Evolutionary conservation across 1,140 invertebrate genomes (phyloP), one percentile per base, ranked within the genome.

Genomic region (Saccostrea cuccullata): DNA sequence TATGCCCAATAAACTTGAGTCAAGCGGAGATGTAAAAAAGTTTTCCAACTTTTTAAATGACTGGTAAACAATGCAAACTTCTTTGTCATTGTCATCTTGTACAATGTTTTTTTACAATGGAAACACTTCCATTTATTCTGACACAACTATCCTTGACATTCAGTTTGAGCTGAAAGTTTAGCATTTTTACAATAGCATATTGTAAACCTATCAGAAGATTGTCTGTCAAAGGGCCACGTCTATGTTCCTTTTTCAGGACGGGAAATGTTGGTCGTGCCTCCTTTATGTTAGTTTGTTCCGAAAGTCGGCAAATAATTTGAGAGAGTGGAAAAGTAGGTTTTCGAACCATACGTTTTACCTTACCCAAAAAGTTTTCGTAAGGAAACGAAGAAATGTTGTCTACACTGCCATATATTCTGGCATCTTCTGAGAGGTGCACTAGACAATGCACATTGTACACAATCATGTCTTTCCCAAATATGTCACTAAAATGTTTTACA

Each of bases 351-450:
- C 89, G 91, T 92, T 95, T 96, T 23, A 96, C 89, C 84, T 92
- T 86, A 83, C 92, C 85, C 64, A 96, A 88, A 88, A 92, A 93
- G 90, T 94, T 95, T 93, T 96, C 95, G 94, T 95, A 96, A n/a
- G 90, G 88, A 91, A 96, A 96, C n/a, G 94, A 92, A 70, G 92
- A 94, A 86, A 92, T 93, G 40, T 90, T 91, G 88, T 96, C 94
- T 47, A 95, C 87, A 40, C 90, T 40, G 9, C 95, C 95, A 93
- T 93, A 94, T 9, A 88, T 89, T 91, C 89, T 88, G 17, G 93
- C 94, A 93, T 96, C 95, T 89, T 93, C 91, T 64, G 92, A 84
- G 40, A 96, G 85, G 92, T 96, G 95, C 64, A 91, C 83, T 17
- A 95, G 87, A 23, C 86, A 17, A 92, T 95, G 94, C 20, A 95